Conservation (phyloP, 64 coral and sea anemone species). For the Cladopsammia gracilis region DNA sequence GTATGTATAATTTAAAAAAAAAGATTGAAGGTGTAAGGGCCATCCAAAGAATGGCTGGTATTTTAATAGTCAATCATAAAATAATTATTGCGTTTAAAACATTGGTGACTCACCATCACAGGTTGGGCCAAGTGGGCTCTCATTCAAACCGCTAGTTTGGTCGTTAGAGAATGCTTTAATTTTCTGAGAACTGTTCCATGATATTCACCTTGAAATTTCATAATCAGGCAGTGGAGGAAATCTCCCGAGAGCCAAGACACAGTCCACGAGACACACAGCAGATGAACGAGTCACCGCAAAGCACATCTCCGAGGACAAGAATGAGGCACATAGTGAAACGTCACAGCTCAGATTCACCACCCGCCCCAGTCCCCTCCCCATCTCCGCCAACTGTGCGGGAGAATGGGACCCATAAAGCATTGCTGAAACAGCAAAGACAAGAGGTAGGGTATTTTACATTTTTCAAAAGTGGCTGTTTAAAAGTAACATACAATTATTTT, state of each 20-base stretch:
- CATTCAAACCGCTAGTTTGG: too few relatives aligned
- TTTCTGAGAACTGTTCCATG: too few relatives aligned
- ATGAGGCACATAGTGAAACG: conserved; percentile 49
- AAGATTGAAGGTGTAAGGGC: too few relatives aligned
- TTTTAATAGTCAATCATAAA: too few relatives aligned
- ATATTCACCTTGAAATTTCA: not conserved
- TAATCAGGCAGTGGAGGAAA: not conserved
- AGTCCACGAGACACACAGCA: not conserved
- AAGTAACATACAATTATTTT: too few relatives aligned
- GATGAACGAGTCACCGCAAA: not conserved
- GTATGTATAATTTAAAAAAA: too few relatives aligned
- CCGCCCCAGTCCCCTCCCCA: conserved; percentile 49
- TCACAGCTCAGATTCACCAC: conserved; percentile 30
- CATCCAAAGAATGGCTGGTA: too few relatives aligned
- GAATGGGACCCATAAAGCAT: conserved; percentile 45
- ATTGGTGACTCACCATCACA: too few relatives aligned
- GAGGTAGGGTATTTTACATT: conserved; percentile 1
- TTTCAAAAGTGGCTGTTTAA: too few relatives aligned
- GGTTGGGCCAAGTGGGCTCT: too few relatives aligned
- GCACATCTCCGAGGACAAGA: conserved; percentile 34
- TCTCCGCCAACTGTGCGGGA: conserved; percentile 65
- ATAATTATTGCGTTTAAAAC: too few relatives aligned
- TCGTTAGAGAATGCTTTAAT: too few relatives aligned
- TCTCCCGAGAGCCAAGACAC: not conserved
- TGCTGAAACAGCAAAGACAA: conserved; percentile 40